Conservation (phyloP, 2,113 vertebrate genomes). For the Malaclemys terrapin region DNA sequence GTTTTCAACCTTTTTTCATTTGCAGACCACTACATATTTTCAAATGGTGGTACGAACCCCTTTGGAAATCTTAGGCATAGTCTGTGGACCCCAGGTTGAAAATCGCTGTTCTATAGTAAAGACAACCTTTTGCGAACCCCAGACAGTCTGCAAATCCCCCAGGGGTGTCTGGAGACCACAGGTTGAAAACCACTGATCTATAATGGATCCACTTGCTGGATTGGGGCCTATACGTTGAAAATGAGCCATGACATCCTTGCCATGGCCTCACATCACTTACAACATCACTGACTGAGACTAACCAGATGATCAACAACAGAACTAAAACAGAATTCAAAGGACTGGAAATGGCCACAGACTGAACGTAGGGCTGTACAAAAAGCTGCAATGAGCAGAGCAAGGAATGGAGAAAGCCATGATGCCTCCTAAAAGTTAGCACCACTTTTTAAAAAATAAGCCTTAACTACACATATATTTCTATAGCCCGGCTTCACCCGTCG, state of each 20-base stretch:
- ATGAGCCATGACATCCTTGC: neutral
- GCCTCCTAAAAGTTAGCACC: neutral
- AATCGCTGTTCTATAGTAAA: neutral
- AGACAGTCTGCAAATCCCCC: neutral
- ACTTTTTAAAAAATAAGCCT: neutral
- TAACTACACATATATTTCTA: too few species aligned
- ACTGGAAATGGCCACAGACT: neutral
- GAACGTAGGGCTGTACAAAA: neutral
- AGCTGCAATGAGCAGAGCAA: neutral
- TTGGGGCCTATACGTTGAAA: neutral
- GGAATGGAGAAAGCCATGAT: neutral
- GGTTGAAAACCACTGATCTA: neutral
- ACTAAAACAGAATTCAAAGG: neutral
- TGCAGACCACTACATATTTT: neutral
- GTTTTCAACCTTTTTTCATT: neutral
- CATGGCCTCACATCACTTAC: neutral
- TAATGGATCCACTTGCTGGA: neutral
- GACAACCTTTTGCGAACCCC: neutral
- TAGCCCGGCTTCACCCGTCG: too few species aligned
- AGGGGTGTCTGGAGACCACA: neutral
- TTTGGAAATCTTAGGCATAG: neutral
- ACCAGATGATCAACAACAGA: neutral
- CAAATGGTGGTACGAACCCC: neutral
- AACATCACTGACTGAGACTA: neutral
- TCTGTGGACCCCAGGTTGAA: neutral